Evolutionary conservation across 2,797 vertebrate species (phyloP), one percentile per base, ranked within the genome.

Genomic region (Notolabrus celidotus): DNA sequence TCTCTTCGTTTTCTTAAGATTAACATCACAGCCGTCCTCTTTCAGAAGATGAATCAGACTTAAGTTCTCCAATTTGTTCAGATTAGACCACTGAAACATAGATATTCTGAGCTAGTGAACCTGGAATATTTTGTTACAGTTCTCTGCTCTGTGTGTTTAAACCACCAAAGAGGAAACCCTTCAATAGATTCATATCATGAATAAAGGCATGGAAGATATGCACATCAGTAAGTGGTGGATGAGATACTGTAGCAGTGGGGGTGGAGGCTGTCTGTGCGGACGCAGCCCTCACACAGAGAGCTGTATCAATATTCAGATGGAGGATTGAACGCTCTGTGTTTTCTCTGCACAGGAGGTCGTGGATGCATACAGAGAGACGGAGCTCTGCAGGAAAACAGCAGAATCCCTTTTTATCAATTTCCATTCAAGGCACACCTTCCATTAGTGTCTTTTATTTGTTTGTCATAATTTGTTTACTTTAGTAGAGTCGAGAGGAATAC

Each of bases 261-360:
- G 65, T 65, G 68, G 29, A 27, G 36, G 25, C 43, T 46, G 23
- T 52, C 12, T 46, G 56, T 57, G 56, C 62, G 47, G 52, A 53
- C 41, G 49, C 59, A 59, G 42, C n/a, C 51, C 25, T 76, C 77
- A 69, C 56, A 52, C 56, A 54, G 42, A 43, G 27, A 1, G 52
- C 69, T 74, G 67, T 74, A 68, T 84, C 75, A 71, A 67, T 79
- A 81, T 87, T 83, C 78, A 74, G 50, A 50, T 42, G 56, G 55
- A 74, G 80, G 61, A 75, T 73, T 69, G 34, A 19, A 49, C 11
- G 57, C 55, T 74, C 47, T 46, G 64, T 57, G 0, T 62, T 71
- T n/a, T 73, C 47, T 67, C 80, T 71, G 78, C 70, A 81, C 55
- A 74, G 61, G 57, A 62, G 78, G 15, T 49, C 33, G 50, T 45